Evolutionary conservation across 1,140 invertebrate genomes (phyloP), one percentile per base, ranked within the genome.

Genomic region (Ceratina japonica): DNA sequence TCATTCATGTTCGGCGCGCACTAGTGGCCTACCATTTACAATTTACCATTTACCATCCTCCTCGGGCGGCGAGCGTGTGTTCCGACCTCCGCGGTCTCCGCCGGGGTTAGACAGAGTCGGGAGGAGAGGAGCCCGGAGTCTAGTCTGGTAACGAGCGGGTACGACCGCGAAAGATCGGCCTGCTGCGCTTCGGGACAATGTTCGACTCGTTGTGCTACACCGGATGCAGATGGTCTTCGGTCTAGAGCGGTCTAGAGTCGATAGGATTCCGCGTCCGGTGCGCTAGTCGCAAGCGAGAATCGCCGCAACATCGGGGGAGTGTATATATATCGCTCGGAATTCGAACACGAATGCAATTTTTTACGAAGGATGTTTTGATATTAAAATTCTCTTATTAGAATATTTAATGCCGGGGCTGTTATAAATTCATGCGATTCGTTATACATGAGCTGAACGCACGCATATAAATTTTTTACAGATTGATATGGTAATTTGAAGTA

Each of bases 1-100:
- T 92, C 91, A 92, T 92, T 91, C 91, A 91, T 90, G 87, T 86
- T 84, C 81, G 81, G 88, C 86, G 86, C 76, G 64, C 87, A 86
- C 87, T 87, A 89, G 87, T 90, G 86, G 87, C 84, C 87, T 90
- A 88, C 86, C 89, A 88, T 88, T 91, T 90, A 89, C 90, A 89
- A 91, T 91, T 90, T 91, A 83, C 87, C 88, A 89, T 84, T 83
- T 82, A 76, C 81, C 86, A 88, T 89, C 87, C 78, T 86, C 70
- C 82, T 87, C 78, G 74, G 4, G 18, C 54, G 79, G 85, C 54
- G 79, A 84, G 80, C 84, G 84, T 82, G 76, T 79, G 73, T 74
- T 81, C 56, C 22, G 80, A 85, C 87, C 83, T 87, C 79, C 37
- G 5, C 37, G 37, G n/a, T n/a, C 37, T 44, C 10, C 37, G 37